Base-by-base conservation (phyloP, 2,113 vertebrate genomes). In the Eurypyga helias region DNA sequence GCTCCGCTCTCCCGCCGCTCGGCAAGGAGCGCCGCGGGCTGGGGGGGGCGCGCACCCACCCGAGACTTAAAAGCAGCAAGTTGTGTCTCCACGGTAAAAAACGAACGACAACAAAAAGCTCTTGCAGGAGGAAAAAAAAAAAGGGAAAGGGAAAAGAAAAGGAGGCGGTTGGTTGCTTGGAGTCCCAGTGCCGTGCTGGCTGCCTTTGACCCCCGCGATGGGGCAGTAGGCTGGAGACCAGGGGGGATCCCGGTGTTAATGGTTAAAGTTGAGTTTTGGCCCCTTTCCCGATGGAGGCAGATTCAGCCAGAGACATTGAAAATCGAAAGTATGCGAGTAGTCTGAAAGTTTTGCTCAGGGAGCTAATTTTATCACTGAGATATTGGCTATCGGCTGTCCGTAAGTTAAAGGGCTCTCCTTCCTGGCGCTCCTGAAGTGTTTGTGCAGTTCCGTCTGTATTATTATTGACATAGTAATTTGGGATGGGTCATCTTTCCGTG, bases 321-420 rank as follows among this genome's bases (percentile, higher is more conserved):
- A 97, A 96, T 84, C 94, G 96, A 97, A 97, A 97, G 91, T 93
- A 95, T 91, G 93, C 84, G 60, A 96, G 87, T 33, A 92, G 93
- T 73, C 81, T 76, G 81, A 34, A 82, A 90, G 81, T 94, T 96
- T 87, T 93, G 67, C 76, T 92, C 57, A 8, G 91, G 89, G 83
- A 96, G 89, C 93, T 97, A 92, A 90, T 96, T 97, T 96, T 96
- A 93, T 95, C 91, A 66, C 89, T 33, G 45, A 86, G 95, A 80
- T 97, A 95, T 73, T 78, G 46, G 83, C 72, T 83, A 24, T 45
- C 92, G 10, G 1, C 89, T 90, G 41, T 78, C 83, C 93, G 70
- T 89, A 70, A 81, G 31, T 73, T 81, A 89, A 77, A 92, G 71
- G 58, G 36, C 54, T 72, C 55, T 77, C 49, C 54, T 45, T 72